phyloP scores from a whole-genome alignment of 2,113 vertebrate species.

The Myiozetetes cayanensis region DNA sequence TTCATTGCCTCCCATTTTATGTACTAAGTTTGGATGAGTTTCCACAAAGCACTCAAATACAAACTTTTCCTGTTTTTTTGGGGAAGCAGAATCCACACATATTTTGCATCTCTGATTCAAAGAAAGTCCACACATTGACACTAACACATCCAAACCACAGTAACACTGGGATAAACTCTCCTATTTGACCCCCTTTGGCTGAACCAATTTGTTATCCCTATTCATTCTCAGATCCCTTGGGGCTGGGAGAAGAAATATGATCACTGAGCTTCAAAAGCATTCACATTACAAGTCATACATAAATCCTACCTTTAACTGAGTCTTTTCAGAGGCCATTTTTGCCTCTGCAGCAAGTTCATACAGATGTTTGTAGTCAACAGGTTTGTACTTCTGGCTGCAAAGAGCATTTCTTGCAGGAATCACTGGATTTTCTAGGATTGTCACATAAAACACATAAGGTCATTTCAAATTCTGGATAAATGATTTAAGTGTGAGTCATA shows the following conservation, averaged over 20 bases:
- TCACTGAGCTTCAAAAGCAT: not conserved
- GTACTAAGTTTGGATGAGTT: not conserved
- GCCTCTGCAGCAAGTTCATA: slow-evolving; percentile 78
- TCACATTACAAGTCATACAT: not conserved
- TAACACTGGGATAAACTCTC: not conserved
- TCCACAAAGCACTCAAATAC: not conserved
- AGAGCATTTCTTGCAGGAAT: slow-evolving; percentile 73
- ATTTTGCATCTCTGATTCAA: not conserved
- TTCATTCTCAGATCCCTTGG: not conserved
- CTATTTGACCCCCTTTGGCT: not conserved
- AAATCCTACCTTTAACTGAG: slow-evolving; percentile 82
- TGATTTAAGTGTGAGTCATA: not conserved
- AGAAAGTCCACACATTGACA: not conserved
- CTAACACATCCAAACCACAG: not conserved
- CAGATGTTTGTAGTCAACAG: slow-evolving; percentile 81
- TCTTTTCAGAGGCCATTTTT: slow-evolving; percentile 75
- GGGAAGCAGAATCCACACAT: not conserved
- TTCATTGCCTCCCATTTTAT: not conserved
- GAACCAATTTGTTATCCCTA: not conserved
- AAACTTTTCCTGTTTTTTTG: not conserved
- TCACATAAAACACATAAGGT: slow-evolving; percentile 43
- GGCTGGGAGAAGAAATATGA: not conserved
- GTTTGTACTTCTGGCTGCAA: slow-evolving; percentile 79
- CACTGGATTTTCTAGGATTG: slow-evolving; percentile 73
- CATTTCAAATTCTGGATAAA: slow-evolving; percentile 15